Base-by-base conservation (phyloP, 2,888 invertebrate species). In the Temnothorax rugatulus region DNA sequence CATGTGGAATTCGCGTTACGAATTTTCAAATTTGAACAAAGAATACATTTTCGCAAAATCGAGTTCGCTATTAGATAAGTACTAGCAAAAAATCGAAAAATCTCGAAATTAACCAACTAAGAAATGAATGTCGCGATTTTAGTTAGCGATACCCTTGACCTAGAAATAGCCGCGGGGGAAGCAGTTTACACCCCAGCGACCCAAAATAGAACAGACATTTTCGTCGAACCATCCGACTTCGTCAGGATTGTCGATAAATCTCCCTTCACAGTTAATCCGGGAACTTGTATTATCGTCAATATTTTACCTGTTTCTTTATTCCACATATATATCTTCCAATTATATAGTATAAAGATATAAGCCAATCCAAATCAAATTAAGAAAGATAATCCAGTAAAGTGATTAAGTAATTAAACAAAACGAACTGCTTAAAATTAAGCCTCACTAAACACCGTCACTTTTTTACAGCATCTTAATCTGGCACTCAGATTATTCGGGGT, bases 161-260 rank as follows among this genome's bases (percentile, higher is more conserved):
- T 59, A 47, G 71, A 79, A 79, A 69, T 47, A 38, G n/a, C 15
- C 47, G 41, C 41, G 52, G 52, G 18, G 38, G 68, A 47, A 76
- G 76, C 34, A 79, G 71, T 79, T 79, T 79, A 59, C 47, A 59
- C 18, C 59, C 34, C 11, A 34, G 71, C 34, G 71, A 21, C 8
- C 13, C 44, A 47, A 79, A 79, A 79, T 79, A 79, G 71, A 29
- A 47, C 29, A 69, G 57, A 71, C 79, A 59, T 79, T 71, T 71
- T 71, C 38, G 21, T 59, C 44, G 21, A 69, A 38, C n/a, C 44
- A 11, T 41, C n/a, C 44, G 69, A 47, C 44, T 54, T 76, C 9
- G 29, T 69, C 29, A 54, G 13, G 21, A 25, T 76, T 66, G 25
- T 52, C 64, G 50, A 66, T 76, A 66, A 52, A 41, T 64, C 8